phyloP scores from a whole-genome alignment of 2,888 invertebrate genomes.

The Galeruca laticollis region DNA sequence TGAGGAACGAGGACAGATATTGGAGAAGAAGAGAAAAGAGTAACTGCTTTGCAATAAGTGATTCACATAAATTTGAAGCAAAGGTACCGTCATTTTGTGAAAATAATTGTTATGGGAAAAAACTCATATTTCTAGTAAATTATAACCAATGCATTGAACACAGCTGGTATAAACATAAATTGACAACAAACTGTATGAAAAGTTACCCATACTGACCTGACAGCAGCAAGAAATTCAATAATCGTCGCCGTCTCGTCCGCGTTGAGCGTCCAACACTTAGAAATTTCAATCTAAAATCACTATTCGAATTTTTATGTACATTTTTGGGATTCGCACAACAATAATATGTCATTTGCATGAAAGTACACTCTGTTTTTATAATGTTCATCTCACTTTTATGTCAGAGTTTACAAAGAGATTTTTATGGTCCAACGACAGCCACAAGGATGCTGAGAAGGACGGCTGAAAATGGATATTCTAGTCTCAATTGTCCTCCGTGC shows the following conservation, averaged over 20 bases:
- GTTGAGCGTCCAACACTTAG: constrained; percentile 14
- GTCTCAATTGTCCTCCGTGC: constrained; percentile 78
- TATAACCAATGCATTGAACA: too few species aligned
- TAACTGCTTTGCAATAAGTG: too few species aligned
- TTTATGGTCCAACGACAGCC: constrained; percentile 70
- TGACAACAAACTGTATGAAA: too few species aligned
- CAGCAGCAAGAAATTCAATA: constrained; percentile 2
- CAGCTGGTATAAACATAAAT: too few species aligned
- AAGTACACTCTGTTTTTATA: constrained; percentile 15
- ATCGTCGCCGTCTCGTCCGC: constrained; percentile 5
- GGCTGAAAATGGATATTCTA: constrained; percentile 79
- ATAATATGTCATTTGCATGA: constrained; percentile 35
- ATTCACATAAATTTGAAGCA: too few species aligned
- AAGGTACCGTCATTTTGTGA: too few species aligned
- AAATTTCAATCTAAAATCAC: constrained; percentile 30
- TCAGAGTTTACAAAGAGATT: constrained; percentile 17
- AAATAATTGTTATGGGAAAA: too few species aligned
- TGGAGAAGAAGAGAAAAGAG: too few species aligned
- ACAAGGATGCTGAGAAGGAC: constrained; percentile 78
- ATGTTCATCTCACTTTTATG: constrained; percentile 16
- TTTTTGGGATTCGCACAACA: constrained; percentile 29
- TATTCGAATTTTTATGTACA: constrained; percentile 32
- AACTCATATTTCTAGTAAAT: too few species aligned
- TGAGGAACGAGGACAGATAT: too few species aligned
- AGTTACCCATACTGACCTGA: constrained; percentile 25